Evolutionary conservation across 1,140 invertebrate species (phyloP).

Genomic region (Schlechtendalia chinensis): DNA sequence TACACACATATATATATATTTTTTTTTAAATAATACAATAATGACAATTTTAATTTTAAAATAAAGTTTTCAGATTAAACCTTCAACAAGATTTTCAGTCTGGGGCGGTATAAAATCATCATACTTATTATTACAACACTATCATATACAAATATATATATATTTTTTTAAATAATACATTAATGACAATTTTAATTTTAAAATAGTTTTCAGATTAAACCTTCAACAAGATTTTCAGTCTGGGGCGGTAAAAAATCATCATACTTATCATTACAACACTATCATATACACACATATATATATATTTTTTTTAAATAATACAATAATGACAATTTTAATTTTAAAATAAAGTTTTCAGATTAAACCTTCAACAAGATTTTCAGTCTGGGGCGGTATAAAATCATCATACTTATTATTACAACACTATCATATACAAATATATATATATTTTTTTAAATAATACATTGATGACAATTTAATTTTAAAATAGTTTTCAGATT

Average conservation of each 20-base stretch:
- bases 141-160: not conserved
- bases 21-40: too few species aligned
- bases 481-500: too few species aligned
- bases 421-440: not conserved
- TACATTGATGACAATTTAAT: too few species aligned
- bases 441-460: not conserved
- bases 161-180: not conserved
- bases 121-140: not conserved
- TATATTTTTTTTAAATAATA: too few species aligned
- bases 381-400: slow-evolving; percentile 19
- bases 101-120: slow-evolving; percentile 40
- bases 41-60: too few species aligned
- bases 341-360: too few species aligned
- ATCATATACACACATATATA: too few species aligned
- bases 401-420: slow-evolving; percentile 2
- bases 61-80: slow-evolving; percentile 39
- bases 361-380: not conserved
- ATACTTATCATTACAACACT: too few species aligned
- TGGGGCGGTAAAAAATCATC: slow-evolving; percentile 23
- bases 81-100: slow-evolving; percentile 38
- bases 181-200: too few species aligned
- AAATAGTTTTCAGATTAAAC: not conserved
- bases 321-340: too few species aligned
- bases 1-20: not conserved
- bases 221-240: slow-evolving; percentile 28